A percentile compares a stretch with the other conserved stretches of the same genome.
Conservation (phyloP, 2,888 invertebrate genomes). For the Homarus gammarus region DNA sequence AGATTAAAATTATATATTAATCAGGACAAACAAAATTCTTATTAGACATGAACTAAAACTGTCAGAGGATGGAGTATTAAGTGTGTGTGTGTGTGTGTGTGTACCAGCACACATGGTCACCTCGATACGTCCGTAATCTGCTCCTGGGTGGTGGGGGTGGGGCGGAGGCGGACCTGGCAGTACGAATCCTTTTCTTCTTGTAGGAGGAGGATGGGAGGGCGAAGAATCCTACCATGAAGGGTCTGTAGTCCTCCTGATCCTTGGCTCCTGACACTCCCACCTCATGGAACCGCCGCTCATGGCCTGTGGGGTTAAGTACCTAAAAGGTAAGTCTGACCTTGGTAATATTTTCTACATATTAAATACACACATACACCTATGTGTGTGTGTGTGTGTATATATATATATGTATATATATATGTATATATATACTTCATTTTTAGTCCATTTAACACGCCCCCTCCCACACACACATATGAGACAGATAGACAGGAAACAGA, state of each 20-base stretch:
- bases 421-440: too few relatives aligned
- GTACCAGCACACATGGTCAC: too few relatives aligned
- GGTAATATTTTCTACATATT: too few relatives aligned
- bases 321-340: too few relatives aligned
- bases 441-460: not conserved
- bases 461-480: not conserved
- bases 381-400: too few relatives aligned
- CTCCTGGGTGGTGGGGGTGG: constrained; percentile 46
- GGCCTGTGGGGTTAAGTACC: constrained; percentile 81
- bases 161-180: constrained; percentile 2
- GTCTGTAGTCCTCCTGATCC: constrained; percentile 88
- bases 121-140: constrained; percentile 43
- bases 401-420: too few relatives aligned
- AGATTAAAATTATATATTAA: too few relatives aligned
- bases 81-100: too few relatives aligned
- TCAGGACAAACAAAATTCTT: too few relatives aligned
- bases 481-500: not conserved
- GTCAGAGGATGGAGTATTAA: too few relatives aligned
- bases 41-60: too few relatives aligned
- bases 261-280: constrained; percentile 89
- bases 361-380: not conserved
- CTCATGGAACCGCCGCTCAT: constrained; percentile 90
- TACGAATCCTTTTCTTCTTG: constrained; percentile 39
- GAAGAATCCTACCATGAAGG: constrained; percentile 93
- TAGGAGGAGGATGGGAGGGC: constrained; percentile 47